Evolutionary conservation across 1,140 invertebrate genomes (phyloP).

Genomic region (Hesperophylax magnus): DNA sequence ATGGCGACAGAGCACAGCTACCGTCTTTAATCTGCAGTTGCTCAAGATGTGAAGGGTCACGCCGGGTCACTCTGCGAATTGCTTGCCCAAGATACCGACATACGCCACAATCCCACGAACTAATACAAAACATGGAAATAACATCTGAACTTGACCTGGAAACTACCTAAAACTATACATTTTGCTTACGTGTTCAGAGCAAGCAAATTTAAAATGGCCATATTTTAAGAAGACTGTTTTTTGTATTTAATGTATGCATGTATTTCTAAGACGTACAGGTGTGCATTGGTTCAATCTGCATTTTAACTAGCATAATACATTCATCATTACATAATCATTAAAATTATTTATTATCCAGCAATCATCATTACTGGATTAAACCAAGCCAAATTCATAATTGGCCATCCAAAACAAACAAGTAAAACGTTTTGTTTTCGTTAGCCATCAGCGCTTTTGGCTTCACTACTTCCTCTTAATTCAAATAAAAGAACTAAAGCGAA

Average conservation of each 20-base stretch:
- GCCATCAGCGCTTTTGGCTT: not conserved
- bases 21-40: not conserved
- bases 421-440: slow-evolving; percentile 17
- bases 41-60: slow-evolving; percentile 25
- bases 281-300: too few species aligned
- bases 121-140: not conserved
- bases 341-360: too few species aligned
- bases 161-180: not conserved
- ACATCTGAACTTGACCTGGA: slow-evolving; percentile 16
- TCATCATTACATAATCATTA: too few species aligned
- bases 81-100: slow-evolving; percentile 14
- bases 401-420: not conserved
- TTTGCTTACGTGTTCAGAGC: not conserved
- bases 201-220: not conserved
- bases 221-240: too few species aligned
- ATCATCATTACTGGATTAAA: too few species aligned
- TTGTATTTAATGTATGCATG: too few species aligned
- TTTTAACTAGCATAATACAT: too few species aligned
- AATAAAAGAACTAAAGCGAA: not conserved
- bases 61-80: slow-evolving; percentile 11
- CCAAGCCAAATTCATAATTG: too few species aligned
- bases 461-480: slow-evolving; percentile 11
- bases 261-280: too few species aligned
- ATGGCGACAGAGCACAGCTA: slow-evolving; percentile 23
- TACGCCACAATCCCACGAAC: not conserved